Percentiles rank a stretch among this genome's conserved stretches.
phyloP scores from a whole-genome alignment of 2,797 vertebrate genomes.

The Aeoliscus strigatus region DNA sequence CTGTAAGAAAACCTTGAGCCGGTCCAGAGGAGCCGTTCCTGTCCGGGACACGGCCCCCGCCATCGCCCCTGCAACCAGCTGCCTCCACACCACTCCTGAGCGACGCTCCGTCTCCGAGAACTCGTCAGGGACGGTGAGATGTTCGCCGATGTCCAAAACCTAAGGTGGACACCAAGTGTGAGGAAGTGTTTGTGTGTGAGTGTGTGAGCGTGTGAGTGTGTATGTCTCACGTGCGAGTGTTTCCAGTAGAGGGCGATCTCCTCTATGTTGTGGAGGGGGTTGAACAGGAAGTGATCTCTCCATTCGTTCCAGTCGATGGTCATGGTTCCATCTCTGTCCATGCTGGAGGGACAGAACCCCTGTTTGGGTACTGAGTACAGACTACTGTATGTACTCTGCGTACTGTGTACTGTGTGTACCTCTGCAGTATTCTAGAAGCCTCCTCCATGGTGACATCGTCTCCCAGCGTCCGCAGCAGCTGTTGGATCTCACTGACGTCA shows the following conservation, averaged over 20 bases:
- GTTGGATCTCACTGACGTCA: conserved; percentile 82
- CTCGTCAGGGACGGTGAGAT: conserved; percentile 88
- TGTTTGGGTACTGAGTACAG: no score
- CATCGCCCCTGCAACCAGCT: conserved; percentile 86
- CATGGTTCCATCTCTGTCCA: conserved; percentile 83
- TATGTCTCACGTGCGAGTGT: conserved; percentile 77
- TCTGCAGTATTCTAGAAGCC: conserved; percentile 81
- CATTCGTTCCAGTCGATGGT: conserved; percentile 87
- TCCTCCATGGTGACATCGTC: conserved; percentile 76
- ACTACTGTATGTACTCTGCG: no score
- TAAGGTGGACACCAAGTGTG: conserved; percentile 53
- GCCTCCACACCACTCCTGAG: conserved; percentile 88
- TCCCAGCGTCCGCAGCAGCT: conserved; percentile 76
- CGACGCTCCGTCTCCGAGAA: conserved; percentile 87
- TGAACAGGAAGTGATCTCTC: conserved; percentile 85
- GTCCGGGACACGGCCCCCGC: conserved; percentile 91
- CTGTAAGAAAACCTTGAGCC: conserved; percentile 94
- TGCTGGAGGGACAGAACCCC: conserved; percentile 47
- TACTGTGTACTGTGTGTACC: conserved; percentile 66
- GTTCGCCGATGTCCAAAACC: conserved; percentile 94
- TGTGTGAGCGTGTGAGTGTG: conserved; percentile 82
- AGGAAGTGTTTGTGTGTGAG: conserved; percentile 47
- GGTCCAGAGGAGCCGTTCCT: conserved; percentile 90
- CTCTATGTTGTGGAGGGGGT: conserved; percentile 83
- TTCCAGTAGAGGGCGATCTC: conserved; percentile 84